phyloP scores from a whole-genome alignment of 2,113 vertebrate genomes.

The Pandion haliaetus region DNA sequence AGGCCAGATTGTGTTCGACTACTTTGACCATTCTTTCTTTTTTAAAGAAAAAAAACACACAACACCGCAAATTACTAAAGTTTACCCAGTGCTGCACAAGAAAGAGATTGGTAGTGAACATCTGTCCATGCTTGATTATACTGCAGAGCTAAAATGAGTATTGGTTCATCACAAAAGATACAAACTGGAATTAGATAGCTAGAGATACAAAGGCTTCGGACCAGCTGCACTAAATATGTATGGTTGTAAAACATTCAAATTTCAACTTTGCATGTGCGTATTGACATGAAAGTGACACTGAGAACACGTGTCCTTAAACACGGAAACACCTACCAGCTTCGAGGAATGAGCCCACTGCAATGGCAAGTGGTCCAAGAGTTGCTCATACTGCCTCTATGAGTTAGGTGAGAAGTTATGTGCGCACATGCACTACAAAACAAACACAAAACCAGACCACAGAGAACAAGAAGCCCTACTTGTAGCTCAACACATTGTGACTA shows the following conservation, averaged over 20 bases:
- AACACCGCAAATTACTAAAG: slow-evolving; percentile 38
- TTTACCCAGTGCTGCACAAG: slow-evolving; percentile 57
- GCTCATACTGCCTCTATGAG: background rate
- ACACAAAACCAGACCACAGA: slow-evolving; percentile 7
- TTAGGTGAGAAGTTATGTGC: background rate
- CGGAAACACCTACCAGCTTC: background rate
- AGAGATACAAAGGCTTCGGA: slow-evolving; percentile 28
- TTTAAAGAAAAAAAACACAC: background rate
- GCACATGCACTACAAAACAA: background rate
- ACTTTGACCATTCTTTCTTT: slow-evolving; percentile 13
- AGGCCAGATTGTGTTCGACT: background rate
- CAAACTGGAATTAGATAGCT: background rate
- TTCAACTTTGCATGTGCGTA: slow-evolving; percentile 50
- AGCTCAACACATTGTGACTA: slow-evolving; percentile 1
- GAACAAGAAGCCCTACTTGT: slow-evolving; percentile 15
- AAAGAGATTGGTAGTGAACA: slow-evolving; percentile 37
- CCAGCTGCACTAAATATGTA: slow-evolving; percentile 50
- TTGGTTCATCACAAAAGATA: slow-evolving; percentile 20
- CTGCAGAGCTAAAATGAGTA: slow-evolving; percentile 40
- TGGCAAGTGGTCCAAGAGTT: background rate
- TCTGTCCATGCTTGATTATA: slow-evolving; percentile 47
- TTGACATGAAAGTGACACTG: slow-evolving; percentile 20
- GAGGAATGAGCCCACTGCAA: background rate
- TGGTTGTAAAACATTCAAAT: slow-evolving; percentile 46
- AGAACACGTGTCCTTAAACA: background rate